Evolutionary conservation across 2,888 invertebrate species (phyloP).

Genomic region (Drosophila meridiana): DNA sequence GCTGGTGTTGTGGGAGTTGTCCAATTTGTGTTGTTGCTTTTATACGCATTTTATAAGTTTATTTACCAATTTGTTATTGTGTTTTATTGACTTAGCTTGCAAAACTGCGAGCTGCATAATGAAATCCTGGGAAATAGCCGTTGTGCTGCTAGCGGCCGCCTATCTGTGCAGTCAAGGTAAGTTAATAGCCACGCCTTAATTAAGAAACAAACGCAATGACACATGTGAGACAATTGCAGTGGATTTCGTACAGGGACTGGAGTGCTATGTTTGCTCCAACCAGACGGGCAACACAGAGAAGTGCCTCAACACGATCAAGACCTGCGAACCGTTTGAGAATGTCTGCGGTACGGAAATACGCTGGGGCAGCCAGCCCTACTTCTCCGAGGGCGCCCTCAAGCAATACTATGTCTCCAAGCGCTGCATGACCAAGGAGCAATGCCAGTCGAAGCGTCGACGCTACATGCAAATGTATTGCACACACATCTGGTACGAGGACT

Average conservation of each 20-base stretch:
- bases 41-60: conserved; percentile 34
- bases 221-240: conserved; percentile 58
- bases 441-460: conserved; percentile 89
- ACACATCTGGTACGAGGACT: conserved; percentile 97
- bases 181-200: conserved; percentile 62
- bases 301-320: conserved; percentile 95
- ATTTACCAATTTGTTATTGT: conserved; percentile 35
- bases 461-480: conserved; percentile 92
- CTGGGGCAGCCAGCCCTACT: conserved; percentile 97
- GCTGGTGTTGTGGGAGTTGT: conserved; percentile 57
- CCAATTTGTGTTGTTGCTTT: conserved; percentile 38
- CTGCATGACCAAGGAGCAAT: conserved; percentile 93
- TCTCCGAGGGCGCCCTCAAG: conserved; percentile 96
- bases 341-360: conserved; percentile 91
- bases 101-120: conserved; percentile 34
- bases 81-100: not conserved
- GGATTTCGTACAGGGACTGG: conserved; percentile 87
- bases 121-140: conserved; percentile 78
- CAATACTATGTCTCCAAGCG: conserved; percentile 96
- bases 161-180: conserved; percentile 79
- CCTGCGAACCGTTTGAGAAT: conserved; percentile 92
- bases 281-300: conserved; percentile 97
- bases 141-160: conserved; percentile 68
- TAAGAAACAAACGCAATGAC: conserved; percentile 17
- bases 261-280: conserved; percentile 97